These are phyloP conservation scores for Apteryx owenii DNA, from an alignment of 2,113 vertebrate species.

Conservation along the genomic window DNA sequence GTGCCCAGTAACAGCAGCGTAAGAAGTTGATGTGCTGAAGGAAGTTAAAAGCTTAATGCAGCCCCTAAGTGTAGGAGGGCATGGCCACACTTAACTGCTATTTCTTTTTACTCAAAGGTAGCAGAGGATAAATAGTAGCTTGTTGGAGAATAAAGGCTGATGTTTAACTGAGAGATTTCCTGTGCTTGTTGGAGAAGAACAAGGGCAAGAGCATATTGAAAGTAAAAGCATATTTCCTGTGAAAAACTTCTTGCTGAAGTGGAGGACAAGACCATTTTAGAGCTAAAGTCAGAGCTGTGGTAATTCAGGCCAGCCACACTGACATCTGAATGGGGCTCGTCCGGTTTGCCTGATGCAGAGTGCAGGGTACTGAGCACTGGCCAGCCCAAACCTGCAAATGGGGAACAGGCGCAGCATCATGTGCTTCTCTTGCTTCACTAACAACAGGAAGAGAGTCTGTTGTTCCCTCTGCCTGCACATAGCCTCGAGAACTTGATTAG, in stretches of 20 bases:
- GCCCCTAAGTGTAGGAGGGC: neutral
- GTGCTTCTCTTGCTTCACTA: neutral
- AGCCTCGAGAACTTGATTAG: neutral
- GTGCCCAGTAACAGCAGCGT: neutral
- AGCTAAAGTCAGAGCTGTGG: neutral
- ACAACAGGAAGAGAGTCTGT: neutral
- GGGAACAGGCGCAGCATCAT: neutral
- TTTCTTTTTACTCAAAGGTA: constrained; percentile 1
- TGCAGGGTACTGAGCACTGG: neutral
- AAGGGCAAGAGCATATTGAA: constrained; percentile 31
- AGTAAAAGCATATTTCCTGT: constrained; percentile 61
- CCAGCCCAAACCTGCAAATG: neutral
- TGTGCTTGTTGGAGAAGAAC: constrained; percentile 16
- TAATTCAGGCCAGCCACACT: neutral
- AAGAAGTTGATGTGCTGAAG: neutral
- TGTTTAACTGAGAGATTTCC: constrained; percentile 37
- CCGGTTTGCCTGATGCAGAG: neutral
- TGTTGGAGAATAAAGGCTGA: neutral
- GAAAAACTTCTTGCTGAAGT: neutral
- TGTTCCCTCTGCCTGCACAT: neutral
- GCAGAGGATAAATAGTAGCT: neutral
- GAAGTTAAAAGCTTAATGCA: neutral
- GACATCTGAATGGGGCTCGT: neutral
- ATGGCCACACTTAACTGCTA: neutral
- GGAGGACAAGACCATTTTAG: neutral